phyloP scores from a whole-genome alignment of 2,888 invertebrate genomes.

The Mystacides longicornis region DNA sequence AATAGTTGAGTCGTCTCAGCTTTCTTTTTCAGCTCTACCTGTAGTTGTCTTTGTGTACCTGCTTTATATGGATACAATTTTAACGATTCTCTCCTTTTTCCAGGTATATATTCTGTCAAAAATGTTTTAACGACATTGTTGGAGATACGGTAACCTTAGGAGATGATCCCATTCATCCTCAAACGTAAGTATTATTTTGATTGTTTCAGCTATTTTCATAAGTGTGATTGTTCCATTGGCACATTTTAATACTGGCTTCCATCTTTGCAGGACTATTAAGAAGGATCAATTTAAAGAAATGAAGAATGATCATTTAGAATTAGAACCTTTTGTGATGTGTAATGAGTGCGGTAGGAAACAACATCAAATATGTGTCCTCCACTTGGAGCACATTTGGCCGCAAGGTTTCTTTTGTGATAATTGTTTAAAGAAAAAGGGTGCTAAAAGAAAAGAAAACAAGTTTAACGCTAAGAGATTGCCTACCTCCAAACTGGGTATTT shows the following conservation, averaged over 20 bases:
- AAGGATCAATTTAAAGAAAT: conserved; percentile 96
- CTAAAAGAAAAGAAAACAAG: conserved; percentile 94
- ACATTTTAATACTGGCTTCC: not conserved
- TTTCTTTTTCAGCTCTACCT: conserved; percentile 3
- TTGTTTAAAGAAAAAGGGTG: conserved; percentile 86
- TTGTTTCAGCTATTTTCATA: not conserved
- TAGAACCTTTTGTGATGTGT: conserved; percentile 95
- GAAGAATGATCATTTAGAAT: conserved; percentile 97
- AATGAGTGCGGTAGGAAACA: conserved; percentile 94
- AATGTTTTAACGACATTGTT: conserved; percentile 99
- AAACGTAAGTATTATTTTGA: conserved; percentile 67
- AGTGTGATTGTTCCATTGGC: conserved; percentile 34
- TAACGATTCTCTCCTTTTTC: conserved; percentile 12
- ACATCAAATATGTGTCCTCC: conserved; percentile 96
- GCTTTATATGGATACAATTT: not conserved
- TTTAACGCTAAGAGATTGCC: conserved; percentile 93
- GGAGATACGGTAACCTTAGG: conserved; percentile 96
- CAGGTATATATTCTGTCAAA: conserved; percentile 99
- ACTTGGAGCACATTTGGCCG: conserved; percentile 94
- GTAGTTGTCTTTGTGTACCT: not conserved
- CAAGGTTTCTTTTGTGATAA: conserved; percentile 92
- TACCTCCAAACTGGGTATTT: conserved; percentile 90
- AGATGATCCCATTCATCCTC: conserved; percentile 92
- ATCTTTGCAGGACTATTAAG: conserved; percentile 71
- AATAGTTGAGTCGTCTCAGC: conserved; percentile 71